Conservation (phyloP, 2,888 invertebrate genomes). For the Caenorhabditis drosophilae region DNA sequence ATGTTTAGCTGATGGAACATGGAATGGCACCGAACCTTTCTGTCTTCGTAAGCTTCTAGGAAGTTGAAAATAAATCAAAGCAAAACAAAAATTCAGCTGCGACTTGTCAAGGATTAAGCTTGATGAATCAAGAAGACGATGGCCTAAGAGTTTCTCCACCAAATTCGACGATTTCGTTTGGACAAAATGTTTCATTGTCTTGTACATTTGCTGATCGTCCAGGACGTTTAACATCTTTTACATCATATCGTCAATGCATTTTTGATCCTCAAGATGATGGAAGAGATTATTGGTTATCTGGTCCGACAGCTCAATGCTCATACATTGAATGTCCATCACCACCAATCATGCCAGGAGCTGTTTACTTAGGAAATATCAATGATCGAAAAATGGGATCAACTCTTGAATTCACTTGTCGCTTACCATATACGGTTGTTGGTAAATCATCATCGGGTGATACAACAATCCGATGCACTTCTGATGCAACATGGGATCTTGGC, state of each 20-base stretch:
- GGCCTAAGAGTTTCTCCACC: slow-evolving; percentile 65
- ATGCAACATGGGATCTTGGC: slow-evolving; percentile 96
- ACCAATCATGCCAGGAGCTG: slow-evolving; percentile 88
- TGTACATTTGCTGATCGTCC: slow-evolving; percentile 67
- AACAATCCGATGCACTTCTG: slow-evolving; percentile 85
- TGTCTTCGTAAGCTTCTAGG: no score
- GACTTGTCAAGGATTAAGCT: slow-evolving; percentile 66
- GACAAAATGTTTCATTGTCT: slow-evolving; percentile 62
- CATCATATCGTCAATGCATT: slow-evolving; percentile 89
- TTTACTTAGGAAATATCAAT: slow-evolving; percentile 75
- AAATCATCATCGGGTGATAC: slow-evolving; percentile 90
- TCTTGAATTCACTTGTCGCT: slow-evolving; percentile 89
- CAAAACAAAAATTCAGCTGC: no score
- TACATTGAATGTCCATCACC: slow-evolving; percentile 85
- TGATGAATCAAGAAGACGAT: slow-evolving; percentile 57
- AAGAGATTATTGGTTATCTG: slow-evolving; percentile 69
- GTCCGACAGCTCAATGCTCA: slow-evolving; percentile 60
- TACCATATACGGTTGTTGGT: slow-evolving; percentile 90
- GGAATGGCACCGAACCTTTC: slow-evolving; percentile 91
- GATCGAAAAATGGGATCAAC: slow-evolving; percentile 79
- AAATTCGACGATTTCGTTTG: slow-evolving; percentile 61
- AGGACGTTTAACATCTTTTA: slow-evolving; percentile 73
- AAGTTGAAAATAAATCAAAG: no score
- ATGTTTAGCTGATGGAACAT: slow-evolving; percentile 86
- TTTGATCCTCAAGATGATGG: slow-evolving; percentile 84